Conservation (phyloP, 2,797 vertebrate species). For the Allobates femoralis region DNA sequence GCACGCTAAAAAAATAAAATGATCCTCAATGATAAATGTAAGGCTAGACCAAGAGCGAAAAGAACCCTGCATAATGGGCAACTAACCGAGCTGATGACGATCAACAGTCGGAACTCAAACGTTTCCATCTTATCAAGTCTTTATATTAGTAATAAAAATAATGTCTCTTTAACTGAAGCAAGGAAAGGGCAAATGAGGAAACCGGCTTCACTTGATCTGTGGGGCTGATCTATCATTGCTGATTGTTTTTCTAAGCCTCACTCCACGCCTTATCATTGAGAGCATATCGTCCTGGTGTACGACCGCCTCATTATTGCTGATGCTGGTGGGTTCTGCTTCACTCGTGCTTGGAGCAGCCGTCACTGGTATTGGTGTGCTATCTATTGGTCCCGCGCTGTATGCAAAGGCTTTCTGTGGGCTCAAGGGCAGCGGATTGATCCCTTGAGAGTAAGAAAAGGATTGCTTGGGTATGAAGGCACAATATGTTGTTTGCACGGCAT, state of each 20-base stretch:
- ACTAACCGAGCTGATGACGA: constrained; percentile 17
- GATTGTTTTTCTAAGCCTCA: constrained; percentile 77
- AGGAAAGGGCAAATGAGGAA: constrained; percentile 6
- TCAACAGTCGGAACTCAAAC: constrained; percentile 22
- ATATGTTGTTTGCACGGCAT: constrained; percentile 75
- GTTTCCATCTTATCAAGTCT: constrained; percentile 49
- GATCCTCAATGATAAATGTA: constrained; percentile 1
- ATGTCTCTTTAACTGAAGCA: constrained; percentile 31
- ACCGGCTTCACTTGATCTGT: constrained; percentile 42
- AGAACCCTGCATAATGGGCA: constrained; percentile 16
- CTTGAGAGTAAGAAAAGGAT: constrained; percentile 62
- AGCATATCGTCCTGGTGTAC: constrained; percentile 72
- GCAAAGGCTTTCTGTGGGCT: constrained; percentile 27
- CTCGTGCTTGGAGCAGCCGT: background rate
- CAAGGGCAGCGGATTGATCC: constrained; percentile 17
- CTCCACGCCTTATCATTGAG: constrained; percentile 74
- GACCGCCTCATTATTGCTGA: background rate
- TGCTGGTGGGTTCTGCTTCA: background rate
- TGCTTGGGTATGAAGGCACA: constrained; percentile 80
- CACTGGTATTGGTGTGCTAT: background rate
- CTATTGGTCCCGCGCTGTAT: background rate
- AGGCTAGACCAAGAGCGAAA: background rate
- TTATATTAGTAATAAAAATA: constrained; percentile 46
- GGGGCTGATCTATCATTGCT: constrained; percentile 84
- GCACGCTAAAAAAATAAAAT: constrained; percentile 32